Evolutionary conservation across 2,797 vertebrate genomes (phyloP), one percentile per base, ranked within the genome.

Genomic region (Amblyraja radiata): DNA sequence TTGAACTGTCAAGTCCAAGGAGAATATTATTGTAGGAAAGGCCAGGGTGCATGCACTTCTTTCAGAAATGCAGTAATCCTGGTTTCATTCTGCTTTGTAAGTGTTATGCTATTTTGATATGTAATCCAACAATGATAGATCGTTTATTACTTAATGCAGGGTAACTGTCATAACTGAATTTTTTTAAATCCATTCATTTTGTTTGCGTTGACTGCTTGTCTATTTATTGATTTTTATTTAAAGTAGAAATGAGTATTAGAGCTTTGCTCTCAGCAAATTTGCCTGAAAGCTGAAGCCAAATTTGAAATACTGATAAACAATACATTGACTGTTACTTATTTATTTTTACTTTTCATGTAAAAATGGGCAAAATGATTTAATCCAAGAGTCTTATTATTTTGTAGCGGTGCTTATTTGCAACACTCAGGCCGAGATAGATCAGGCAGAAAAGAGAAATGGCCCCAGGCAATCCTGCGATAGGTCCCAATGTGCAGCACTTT

Each of bases 1-100:
- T 95, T 94, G 93, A 94, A 93, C 93, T 94, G 73, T 93, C 93
- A 94, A 73, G 93, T 91, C 39, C 93, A n/a, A 14, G 94, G 95
- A 88, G 80, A 93, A 68, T 93, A 94, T 54, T 94, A 94, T 93
- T 93, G 90, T 93, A 93, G 90, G 46, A 93, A 93, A 94, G 93
- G 93, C 94, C 93, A 5, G 80, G 39, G 68, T 46, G 46, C 46
- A 93, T 13, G 74, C 73, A 28, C 71, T 74, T 92, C 36, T 36
- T 92, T 76, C 71, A 76, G 71, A 92, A 39, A 54, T 54, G 13
- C 73, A 11, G 88, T 28, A 28, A 25, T 73, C 65, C 21, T 90
- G 65, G 74, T 91, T 88, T 11, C 5, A 92, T 92, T 92, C 21
- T 92, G 73, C 23, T 74, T 76, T 23, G 4, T 92, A 54, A 54